phyloP scores from a whole-genome alignment of 2,113 vertebrate genomes.

The Caretta caretta region DNA sequence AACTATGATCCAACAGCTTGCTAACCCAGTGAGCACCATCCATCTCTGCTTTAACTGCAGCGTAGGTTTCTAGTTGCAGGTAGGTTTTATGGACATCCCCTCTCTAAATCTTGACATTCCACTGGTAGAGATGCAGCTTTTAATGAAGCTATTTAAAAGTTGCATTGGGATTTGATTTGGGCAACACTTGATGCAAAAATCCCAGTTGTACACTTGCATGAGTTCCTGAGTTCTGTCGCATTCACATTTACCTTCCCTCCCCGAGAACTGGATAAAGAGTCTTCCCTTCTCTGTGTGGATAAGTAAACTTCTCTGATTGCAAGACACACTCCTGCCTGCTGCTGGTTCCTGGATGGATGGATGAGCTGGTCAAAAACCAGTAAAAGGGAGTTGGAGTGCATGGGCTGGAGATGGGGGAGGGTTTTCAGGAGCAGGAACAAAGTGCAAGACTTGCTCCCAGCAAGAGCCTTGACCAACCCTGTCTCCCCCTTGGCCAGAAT shows the following conservation, averaged over 20 bases:
- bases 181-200: not conserved
- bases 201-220: not conserved
- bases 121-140: not conserved
- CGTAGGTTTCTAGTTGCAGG: fast-evolving
- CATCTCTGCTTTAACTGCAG: not conserved
- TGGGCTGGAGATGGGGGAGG: not conserved
- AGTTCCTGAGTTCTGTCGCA: not conserved
- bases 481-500: not conserved
- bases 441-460: not conserved
- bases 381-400: not conserved
- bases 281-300: not conserved
- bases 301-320: not conserved
- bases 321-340: not conserved
- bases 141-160: not conserved
- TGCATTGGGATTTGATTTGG: not conserved
- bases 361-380: not conserved
- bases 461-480: not conserved
- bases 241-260: not conserved
- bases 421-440: not conserved
- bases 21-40: not conserved
- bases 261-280: not conserved
- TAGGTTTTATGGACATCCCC: not conserved
- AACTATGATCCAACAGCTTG: not conserved
- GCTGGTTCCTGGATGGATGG: not conserved
- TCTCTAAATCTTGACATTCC: not conserved